Percentiles rank a stretch among this genome's conserved stretches.
These are phyloP conservation scores for Lacanobia wlatinum DNA, from an alignment of 2,888 invertebrate species.

Conservation along the genomic window DNA sequence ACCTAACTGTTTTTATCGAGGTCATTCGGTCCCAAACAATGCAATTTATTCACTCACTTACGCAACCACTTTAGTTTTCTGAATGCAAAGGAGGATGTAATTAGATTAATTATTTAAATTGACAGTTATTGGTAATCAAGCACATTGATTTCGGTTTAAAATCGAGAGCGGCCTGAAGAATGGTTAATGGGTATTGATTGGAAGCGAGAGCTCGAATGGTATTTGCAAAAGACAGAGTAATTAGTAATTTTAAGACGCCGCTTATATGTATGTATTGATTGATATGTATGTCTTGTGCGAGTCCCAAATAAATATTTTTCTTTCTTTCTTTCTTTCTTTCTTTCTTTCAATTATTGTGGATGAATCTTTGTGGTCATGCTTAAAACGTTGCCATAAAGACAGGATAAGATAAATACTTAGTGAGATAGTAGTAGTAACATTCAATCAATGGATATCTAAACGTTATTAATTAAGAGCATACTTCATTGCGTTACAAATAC, in stretches of 20 bases:
- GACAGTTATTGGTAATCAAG: constrained; percentile 26
- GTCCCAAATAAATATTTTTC: too few species aligned
- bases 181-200: constrained; percentile 16
- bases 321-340: too few species aligned
- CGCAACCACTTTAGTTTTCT: constrained; percentile 10
- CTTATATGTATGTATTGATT: too few species aligned
- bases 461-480: too few species aligned
- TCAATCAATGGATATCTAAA: too few species aligned
- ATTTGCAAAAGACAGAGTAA: neutral
- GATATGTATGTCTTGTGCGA: too few species aligned
- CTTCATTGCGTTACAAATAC: too few species aligned
- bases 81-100: constrained; percentile 14
- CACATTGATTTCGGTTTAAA: constrained; percentile 34
- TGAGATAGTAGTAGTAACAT: too few species aligned
- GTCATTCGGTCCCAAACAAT: constrained; percentile 38
- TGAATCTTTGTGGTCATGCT: neutral
- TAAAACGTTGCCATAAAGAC: neutral
- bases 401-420: neutral
- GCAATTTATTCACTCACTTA: constrained; percentile 33
- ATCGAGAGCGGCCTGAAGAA: neutral
- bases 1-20: too few species aligned
- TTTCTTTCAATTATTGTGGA: too few species aligned
- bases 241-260: too few species aligned
- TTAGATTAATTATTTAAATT: constrained; percentile 29
- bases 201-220: neutral